Percentiles rank a stretch among this genome's conserved stretches.
These are phyloP conservation scores for Cantharis flavilabris DNA, from an alignment of 2,888 invertebrate species.

Conservation along the genomic window DNA sequence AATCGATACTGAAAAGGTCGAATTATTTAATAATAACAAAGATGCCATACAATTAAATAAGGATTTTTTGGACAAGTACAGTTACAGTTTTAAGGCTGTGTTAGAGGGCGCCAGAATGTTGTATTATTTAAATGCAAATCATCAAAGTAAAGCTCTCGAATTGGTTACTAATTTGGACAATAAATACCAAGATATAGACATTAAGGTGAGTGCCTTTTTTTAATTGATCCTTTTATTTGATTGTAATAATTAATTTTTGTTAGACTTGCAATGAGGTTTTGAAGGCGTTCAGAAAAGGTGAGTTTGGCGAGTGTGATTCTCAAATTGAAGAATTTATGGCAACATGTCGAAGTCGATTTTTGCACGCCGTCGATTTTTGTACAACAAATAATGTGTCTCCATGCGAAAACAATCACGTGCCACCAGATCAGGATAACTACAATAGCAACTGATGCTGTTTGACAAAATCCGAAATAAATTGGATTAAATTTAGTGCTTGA, in stretches of 20 bases:
- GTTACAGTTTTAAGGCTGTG: slow-evolving; percentile 73
- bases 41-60: slow-evolving; percentile 69
- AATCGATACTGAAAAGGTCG: slow-evolving; percentile 58
- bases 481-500: slow-evolving; percentile 27
- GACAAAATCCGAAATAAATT: slow-evolving; percentile 18
- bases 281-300: slow-evolving; percentile 76
- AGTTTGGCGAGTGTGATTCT: slow-evolving; percentile 76
- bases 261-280: slow-evolving; percentile 83
- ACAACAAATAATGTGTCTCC: slow-evolving; percentile 39
- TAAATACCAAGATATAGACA: slow-evolving; percentile 58
- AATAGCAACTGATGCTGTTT: slow-evolving; percentile 45
- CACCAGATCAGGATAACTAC: slow-evolving; percentile 42
- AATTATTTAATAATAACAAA: slow-evolving; percentile 61
- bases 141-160: slow-evolving; percentile 67
- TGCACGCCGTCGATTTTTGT: slow-evolving; percentile 77
- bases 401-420: slow-evolving; percentile 42
- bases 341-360: slow-evolving; percentile 76
- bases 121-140: slow-evolving; percentile 71
- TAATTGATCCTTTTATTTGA: neutral
- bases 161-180: slow-evolving; percentile 63
- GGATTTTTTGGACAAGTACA: slow-evolving; percentile 66
- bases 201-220: slow-evolving; percentile 56
- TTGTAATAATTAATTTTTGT: slow-evolving; percentile 40
- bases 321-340: slow-evolving; percentile 71
- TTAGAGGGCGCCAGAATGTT: slow-evolving; percentile 84